Conservation (phyloP, 2,797 vertebrate species). For the Sphenopsis melanotis region DNA sequence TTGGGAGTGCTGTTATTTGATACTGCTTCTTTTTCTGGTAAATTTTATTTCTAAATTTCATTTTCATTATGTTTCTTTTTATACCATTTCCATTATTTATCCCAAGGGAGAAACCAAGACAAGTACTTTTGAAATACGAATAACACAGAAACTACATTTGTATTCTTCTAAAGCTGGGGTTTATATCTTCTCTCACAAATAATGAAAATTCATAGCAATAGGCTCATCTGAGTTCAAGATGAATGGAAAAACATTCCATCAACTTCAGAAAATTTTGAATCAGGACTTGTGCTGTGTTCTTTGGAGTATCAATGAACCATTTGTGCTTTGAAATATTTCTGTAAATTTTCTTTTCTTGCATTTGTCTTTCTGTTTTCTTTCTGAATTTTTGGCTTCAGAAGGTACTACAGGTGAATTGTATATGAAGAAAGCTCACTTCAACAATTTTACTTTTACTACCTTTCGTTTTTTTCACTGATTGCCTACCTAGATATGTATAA, state of each 20-base stretch:
- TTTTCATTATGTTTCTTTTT: slow-evolving; percentile 50
- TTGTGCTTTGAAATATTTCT: neutral
- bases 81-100: slow-evolving; percentile 11
- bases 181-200: slow-evolving; percentile 24
- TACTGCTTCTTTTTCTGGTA: slow-evolving; percentile 44
- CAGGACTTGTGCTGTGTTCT: neutral
- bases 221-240: neutral
- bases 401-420: neutral
- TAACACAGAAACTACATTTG: slow-evolving; percentile 29
- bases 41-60: slow-evolving; percentile 64
- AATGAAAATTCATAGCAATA: slow-evolving; percentile 27
- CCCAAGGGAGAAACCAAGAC: slow-evolving; percentile 42
- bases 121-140: slow-evolving; percentile 49
- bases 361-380: neutral
- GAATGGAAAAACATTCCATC: neutral
- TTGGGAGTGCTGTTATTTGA: slow-evolving; percentile 15
- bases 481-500: neutral
- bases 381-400: neutral
- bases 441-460: neutral
- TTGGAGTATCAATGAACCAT: neutral
- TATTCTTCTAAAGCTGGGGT: slow-evolving; percentile 25
- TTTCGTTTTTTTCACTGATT: neutral
- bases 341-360: neutral
- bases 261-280: neutral
- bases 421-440: neutral